These are phyloP conservation scores for Telenomus remus DNA, from an alignment of 1,140 invertebrate species.

Conservation along the genomic window DNA sequence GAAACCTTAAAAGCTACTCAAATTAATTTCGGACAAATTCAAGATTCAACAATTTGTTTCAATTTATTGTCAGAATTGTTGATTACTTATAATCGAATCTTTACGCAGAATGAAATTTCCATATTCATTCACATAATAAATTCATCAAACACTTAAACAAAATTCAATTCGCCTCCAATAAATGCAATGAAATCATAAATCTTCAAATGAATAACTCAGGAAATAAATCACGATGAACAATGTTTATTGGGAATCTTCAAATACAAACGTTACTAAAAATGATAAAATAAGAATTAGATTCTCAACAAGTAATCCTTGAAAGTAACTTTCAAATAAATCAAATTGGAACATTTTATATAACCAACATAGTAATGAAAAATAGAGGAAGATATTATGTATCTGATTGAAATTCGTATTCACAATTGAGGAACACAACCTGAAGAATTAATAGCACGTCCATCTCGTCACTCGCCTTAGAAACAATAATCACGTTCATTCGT, in stretches of 20 bases:
- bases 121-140: neutral
- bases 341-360: neutral
- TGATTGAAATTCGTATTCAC: no score
- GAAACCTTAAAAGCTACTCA: neutral
- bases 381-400: no score
- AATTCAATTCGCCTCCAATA: neutral
- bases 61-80: neutral
- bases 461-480: conserved; percentile 35
- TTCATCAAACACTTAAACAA: neutral
- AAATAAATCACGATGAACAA: neutral
- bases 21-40: neutral
- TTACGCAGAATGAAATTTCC: neutral
- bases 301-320: neutral
- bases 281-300: neutral
- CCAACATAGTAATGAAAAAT: neutral
- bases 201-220: neutral
- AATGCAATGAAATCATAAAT: neutral
- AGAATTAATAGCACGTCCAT: conserved; percentile 31
- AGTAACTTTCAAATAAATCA: neutral
- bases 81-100: neutral
- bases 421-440: neutral
- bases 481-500: conserved; percentile 51
- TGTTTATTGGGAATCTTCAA: neutral
- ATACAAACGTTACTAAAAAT: neutral
- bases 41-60: neutral